Conservation (phyloP, 1,140 invertebrate genomes). For the Drosophila neocordata region DNA sequence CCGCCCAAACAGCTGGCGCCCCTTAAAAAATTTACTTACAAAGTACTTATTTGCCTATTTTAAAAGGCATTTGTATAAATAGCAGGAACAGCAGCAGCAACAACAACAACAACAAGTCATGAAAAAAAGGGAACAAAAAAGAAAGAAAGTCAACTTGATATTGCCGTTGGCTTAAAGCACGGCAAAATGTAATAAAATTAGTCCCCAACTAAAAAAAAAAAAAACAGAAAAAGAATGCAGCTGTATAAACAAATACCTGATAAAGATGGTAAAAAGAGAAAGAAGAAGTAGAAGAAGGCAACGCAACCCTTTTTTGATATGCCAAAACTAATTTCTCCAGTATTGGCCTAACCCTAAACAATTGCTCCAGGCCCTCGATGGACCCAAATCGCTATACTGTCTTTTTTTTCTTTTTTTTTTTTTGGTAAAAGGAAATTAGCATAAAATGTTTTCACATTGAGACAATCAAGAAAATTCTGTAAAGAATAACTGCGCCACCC, state of each 20-base stretch:
- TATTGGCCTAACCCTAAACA: neutral
- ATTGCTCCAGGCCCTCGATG: neutral
- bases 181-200: slow-evolving; percentile 72
- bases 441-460: slow-evolving; percentile 69
- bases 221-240: slow-evolving; percentile 36
- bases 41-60: slow-evolving; percentile 78
- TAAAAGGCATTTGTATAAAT: slow-evolving; percentile 69
- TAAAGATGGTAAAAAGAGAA: slow-evolving; percentile 32
- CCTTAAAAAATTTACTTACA: slow-evolving; percentile 68
- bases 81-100: slow-evolving; percentile 24
- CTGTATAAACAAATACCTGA: slow-evolving; percentile 78
- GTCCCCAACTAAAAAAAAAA: slow-evolving; percentile 28
- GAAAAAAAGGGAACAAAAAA: neutral
- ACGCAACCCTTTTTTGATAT: slow-evolving; percentile 30
- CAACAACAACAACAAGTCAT: neutral
- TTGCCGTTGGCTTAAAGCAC: slow-evolving; percentile 17
- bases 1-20: slow-evolving; percentile 39
- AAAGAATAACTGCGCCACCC: neutral
- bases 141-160: neutral
- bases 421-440: slow-evolving; percentile 58
- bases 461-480: slow-evolving; percentile 39
- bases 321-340: slow-evolving; percentile 33
- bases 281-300: neutral
- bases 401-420: neutral
- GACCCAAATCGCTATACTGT: neutral